A percentile compares a stretch with the other conserved stretches of the same genome.
phyloP scores from a whole-genome alignment of 2,888 invertebrate genomes.

The Chrysolina haemoptera region DNA sequence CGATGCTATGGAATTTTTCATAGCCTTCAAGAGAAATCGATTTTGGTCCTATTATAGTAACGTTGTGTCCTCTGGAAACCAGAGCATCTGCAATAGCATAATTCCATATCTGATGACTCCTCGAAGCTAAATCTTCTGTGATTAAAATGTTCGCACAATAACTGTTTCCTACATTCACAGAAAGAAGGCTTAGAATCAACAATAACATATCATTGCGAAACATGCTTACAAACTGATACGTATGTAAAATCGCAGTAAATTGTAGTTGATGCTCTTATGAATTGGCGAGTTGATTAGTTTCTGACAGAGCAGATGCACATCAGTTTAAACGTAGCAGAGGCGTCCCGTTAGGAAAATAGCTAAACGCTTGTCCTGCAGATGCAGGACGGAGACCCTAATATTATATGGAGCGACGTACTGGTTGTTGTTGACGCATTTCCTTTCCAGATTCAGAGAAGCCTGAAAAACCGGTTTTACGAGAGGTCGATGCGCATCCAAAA shows the following conservation, averaged over 20 bases:
- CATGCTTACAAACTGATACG: constrained; percentile 1
- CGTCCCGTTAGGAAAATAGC: background rate
- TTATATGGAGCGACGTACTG: too few relatives aligned
- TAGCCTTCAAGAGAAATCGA: background rate
- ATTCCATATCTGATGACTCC: constrained; percentile 48
- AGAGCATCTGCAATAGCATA: constrained; percentile 46
- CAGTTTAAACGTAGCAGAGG: too few relatives aligned
- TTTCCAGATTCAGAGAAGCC: too few relatives aligned
- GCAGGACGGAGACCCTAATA: too few relatives aligned
- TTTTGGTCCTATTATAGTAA: constrained; percentile 48
- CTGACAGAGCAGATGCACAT: too few relatives aligned
- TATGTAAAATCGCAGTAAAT: background rate
- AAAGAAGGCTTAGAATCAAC: background rate
- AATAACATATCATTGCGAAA: background rate
- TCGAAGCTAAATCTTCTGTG: constrained; percentile 25
- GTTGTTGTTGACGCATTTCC: too few relatives aligned
- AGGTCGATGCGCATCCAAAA: too few relatives aligned
- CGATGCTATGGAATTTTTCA: constrained; percentile 16
- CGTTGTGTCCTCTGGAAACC: constrained; percentile 48
- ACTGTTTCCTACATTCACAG: background rate
- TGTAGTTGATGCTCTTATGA: background rate
- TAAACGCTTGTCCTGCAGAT: too few relatives aligned
- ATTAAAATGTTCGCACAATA: constrained; percentile 23
- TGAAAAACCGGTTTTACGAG: too few relatives aligned
- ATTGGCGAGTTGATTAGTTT: background rate